A percentile compares a stretch with the other conserved stretches of the same genome.
Evolutionary conservation across 2,113 vertebrate genomes (phyloP).

Genomic region (Brachyistius frenatus): DNA sequence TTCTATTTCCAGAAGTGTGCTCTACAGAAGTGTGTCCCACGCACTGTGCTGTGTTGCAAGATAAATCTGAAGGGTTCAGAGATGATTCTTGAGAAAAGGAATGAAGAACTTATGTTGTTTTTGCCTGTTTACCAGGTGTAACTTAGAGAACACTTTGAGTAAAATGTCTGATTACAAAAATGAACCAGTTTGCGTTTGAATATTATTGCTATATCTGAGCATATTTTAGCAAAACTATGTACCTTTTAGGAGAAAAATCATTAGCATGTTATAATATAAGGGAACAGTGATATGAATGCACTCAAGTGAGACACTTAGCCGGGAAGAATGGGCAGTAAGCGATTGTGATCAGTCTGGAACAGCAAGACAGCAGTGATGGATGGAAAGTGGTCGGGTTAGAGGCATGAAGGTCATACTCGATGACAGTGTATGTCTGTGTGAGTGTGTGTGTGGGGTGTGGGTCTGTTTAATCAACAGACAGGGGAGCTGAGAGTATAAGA

Average conservation of each 20-base stretch:
- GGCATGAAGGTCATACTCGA: constrained; percentile 80
- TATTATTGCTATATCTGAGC: no score
- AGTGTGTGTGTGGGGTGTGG: constrained; percentile 16
- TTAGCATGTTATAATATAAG: constrained; percentile 62
- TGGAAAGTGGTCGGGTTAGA: constrained; percentile 70
- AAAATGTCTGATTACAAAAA: not conserved
- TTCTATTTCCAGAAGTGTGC: not conserved
- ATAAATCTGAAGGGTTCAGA: not conserved
- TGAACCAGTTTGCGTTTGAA: no score
- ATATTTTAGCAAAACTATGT: no score
- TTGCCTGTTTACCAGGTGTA: not conserved
- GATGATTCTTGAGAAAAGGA: constrained; percentile 6
- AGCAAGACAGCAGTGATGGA: constrained; percentile 73
- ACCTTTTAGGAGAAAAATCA: constrained; percentile 31
- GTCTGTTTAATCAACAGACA: constrained; percentile 76
- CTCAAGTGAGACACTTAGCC: constrained; percentile 49
- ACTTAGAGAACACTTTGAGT: not conserved
- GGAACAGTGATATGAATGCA: constrained; percentile 46
- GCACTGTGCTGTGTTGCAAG: not conserved
- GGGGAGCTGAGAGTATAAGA: constrained; percentile 51
- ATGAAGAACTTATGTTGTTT: not conserved
- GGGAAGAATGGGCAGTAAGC: constrained; percentile 66
- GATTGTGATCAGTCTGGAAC: constrained; percentile 78
- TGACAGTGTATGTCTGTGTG: constrained; percentile 53
- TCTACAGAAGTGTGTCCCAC: not conserved